Evolutionary conservation across 2,888 invertebrate species (phyloP).

Genomic region (Stegophylla sp.): DNA sequence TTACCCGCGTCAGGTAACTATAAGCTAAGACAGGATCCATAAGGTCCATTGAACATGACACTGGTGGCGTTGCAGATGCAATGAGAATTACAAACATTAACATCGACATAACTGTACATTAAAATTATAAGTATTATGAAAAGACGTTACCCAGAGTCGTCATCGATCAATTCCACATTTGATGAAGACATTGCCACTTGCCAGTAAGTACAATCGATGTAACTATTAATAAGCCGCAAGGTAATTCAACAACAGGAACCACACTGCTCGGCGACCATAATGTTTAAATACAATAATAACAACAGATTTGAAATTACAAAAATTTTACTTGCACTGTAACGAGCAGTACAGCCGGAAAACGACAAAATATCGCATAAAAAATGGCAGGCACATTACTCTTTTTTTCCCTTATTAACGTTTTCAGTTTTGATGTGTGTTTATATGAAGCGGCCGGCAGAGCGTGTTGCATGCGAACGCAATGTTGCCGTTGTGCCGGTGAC

Average conservation of each 20-base stretch:
- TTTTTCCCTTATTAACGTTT: slow-evolving; percentile 19
- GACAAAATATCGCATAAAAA: slow-evolving; percentile 12
- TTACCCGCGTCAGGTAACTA: neutral
- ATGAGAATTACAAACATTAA: neutral
- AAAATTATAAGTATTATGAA: slow-evolving; percentile 8
- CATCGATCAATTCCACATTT: slow-evolving; percentile 50
- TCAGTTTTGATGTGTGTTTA: neutral
- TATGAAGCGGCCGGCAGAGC: slow-evolving; percentile 39
- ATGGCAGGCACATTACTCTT: slow-evolving; percentile 31
- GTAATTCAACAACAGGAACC: neutral
- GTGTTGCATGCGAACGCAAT: neutral
- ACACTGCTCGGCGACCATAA: neutral
- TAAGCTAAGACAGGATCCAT: neutral
- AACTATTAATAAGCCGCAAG: no score
- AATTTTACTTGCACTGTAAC: slow-evolving; percentile 43
- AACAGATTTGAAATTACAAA: neutral
- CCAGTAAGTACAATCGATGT: neutral
- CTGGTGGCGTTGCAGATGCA: no score
- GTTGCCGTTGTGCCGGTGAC: slow-evolving; percentile 27
- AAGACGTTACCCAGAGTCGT: slow-evolving; percentile 50
- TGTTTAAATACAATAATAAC: slow-evolving; percentile 14
- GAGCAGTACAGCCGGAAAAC: slow-evolving; percentile 47
- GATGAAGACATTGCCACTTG: slow-evolving; percentile 48
- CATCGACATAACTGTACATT: neutral
- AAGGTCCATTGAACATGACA: no score